Conservation (phyloP, 2,888 invertebrate species). For the Notodonta dromedarius region DNA sequence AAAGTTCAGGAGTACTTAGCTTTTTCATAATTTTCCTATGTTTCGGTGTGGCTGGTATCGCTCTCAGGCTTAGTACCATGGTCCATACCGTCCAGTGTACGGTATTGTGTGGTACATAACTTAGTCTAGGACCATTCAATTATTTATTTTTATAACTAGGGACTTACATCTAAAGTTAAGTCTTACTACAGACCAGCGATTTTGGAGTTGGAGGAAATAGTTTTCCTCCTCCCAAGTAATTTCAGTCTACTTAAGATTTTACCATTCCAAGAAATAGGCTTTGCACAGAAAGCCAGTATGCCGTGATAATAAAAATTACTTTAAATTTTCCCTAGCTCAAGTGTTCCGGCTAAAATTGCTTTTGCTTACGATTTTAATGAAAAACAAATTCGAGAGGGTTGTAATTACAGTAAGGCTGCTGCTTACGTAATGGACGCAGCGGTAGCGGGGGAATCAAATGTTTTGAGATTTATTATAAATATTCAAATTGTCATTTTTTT, state of each 20-base stretch:
- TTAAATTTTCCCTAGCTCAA: slow-evolving; percentile 17
- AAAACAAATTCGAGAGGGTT: slow-evolving; percentile 19
- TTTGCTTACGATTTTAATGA: slow-evolving; percentile 22
- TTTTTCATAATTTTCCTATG: too few species aligned
- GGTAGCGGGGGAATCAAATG: not conserved
- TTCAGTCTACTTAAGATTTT: not conserved
- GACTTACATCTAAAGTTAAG: too few species aligned
- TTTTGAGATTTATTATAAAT: not conserved
- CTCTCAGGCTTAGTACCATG: too few species aligned
- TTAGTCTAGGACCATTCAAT: too few species aligned
- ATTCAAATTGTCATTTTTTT: not conserved
- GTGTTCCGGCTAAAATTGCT: slow-evolving; percentile 18
- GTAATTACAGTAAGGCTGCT: slow-evolving; percentile 14
- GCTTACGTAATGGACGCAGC: slow-evolving; percentile 5
- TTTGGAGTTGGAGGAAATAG: too few species aligned
- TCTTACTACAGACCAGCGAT: too few species aligned
- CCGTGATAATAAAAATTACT: slow-evolving; percentile 18
- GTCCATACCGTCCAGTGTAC: too few species aligned
- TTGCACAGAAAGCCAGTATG: slow-evolving; percentile 5
- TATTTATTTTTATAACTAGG: too few species aligned
- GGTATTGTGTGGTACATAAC: too few species aligned
- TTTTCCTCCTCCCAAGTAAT: not conserved
- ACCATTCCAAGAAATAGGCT: not conserved
- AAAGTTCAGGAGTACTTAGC: too few species aligned
- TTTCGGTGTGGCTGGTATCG: too few species aligned